Conservation (phyloP, 1,140 invertebrate genomes). For the Yoshiicerus persimilis region DNA sequence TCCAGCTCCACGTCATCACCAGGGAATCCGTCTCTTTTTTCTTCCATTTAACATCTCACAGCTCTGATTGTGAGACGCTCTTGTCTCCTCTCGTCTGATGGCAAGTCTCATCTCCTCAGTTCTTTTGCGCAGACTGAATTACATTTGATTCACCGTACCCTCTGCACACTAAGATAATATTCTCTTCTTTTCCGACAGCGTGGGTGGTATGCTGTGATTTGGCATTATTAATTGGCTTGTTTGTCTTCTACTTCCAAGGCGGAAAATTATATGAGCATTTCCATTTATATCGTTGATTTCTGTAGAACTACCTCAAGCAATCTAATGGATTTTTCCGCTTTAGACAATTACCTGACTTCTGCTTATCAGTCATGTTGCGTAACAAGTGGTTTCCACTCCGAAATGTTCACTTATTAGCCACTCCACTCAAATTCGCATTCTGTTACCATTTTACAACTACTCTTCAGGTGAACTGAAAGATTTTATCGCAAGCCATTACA, state of each 20-base stretch:
- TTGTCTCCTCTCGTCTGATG: background rate
- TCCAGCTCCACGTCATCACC: background rate
- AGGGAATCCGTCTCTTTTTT: slow-evolving; percentile 3
- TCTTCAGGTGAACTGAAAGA: no score
- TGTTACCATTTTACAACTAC: no score
- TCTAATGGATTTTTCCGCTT: background rate
- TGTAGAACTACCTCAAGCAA: background rate
- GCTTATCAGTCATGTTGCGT: background rate
- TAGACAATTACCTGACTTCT: background rate
- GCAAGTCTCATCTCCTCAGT: background rate
- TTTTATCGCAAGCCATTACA: no score
- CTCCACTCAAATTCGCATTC: no score
- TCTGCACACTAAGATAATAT: background rate
- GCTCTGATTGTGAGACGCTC: background rate
- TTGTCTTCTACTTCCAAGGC: background rate
- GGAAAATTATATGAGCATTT: background rate
- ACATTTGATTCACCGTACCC: background rate
- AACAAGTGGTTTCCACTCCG: background rate
- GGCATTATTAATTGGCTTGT: slow-evolving; percentile 4
- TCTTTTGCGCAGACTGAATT: background rate
- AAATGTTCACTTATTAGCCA: background rate
- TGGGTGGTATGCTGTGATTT: background rate
- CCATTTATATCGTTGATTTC: background rate
- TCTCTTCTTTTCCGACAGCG: background rate
- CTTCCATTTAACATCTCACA: background rate